phyloP scores from a whole-genome alignment of 2,888 invertebrate genomes.

The Leptodirus hochenwartii region DNA sequence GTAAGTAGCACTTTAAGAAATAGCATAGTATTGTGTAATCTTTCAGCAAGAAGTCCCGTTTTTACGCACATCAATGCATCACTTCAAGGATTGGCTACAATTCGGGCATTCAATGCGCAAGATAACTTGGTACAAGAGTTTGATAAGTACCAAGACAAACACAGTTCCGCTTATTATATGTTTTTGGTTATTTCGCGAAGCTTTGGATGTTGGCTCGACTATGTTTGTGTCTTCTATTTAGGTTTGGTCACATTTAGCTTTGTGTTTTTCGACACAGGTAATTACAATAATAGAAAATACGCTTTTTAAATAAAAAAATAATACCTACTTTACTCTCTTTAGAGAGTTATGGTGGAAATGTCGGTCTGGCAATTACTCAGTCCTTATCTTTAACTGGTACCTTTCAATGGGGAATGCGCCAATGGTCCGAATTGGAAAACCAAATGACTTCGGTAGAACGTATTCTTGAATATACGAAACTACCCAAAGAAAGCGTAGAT shows the following conservation, averaged over 20 bases:
- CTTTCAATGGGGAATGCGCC: constrained; percentile 73
- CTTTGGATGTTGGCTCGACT: constrained; percentile 47
- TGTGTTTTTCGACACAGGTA: constrained; percentile 27
- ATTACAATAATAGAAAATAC: neutral
- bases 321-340: constrained; percentile 1
- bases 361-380: constrained; percentile 26
- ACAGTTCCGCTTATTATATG: constrained; percentile 54
- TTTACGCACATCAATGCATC: constrained; percentile 53
- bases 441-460: constrained; percentile 86
- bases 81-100: constrained; percentile 52
- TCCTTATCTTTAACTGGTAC: constrained; percentile 28
- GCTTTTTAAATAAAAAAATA: neutral
- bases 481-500: constrained; percentile 39
- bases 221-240: constrained; percentile 42
- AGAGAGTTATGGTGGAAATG: constrained; percentile 24
- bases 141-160: constrained; percentile 36
- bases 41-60: constrained; percentile 53
- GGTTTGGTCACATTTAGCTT: constrained; percentile 43
- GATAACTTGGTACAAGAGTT: constrained; percentile 37
- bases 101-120: constrained; percentile 46
- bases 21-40: too few relatives aligned
- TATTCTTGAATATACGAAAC: constrained; percentile 57
- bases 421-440: constrained; percentile 34
- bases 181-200: constrained; percentile 42
- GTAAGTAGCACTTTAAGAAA: constrained; percentile 25